Evolutionary conservation across 2,888 invertebrate species (phyloP).

Genomic region (Lycocerus yunnanus): DNA sequence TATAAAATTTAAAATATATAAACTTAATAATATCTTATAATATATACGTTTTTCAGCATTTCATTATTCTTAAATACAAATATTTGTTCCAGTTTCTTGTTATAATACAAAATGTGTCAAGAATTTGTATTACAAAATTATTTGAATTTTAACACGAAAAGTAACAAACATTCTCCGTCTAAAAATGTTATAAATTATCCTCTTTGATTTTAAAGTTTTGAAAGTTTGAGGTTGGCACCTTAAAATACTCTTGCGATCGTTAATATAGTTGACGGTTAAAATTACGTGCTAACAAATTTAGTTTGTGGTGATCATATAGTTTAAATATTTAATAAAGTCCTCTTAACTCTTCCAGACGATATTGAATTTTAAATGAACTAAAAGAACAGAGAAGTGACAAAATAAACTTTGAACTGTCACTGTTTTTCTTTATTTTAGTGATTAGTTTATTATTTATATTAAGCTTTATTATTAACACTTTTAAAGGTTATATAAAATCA

Average conservation of each 20-base stretch:
- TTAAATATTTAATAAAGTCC: neutral
- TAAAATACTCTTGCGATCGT: neutral
- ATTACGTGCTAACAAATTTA: neutral
- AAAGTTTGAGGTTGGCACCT: neutral
- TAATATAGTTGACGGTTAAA: neutral
- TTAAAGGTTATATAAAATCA: neutral
- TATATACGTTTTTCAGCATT: neutral
- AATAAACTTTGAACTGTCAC: neutral
- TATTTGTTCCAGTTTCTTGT: too few species aligned
- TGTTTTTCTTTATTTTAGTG: neutral
- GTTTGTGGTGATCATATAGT: neutral
- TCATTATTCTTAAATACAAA: neutral
- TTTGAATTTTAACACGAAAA: neutral
- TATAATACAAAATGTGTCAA: neutral
- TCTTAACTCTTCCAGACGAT: neutral
- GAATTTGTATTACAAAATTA: neutral
- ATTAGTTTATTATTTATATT: neutral
- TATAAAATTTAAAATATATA: neutral
- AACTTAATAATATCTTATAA: neutral
- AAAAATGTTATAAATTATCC: neutral
- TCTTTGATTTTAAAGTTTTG: neutral
- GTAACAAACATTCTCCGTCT: neutral
- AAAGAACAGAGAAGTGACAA: neutral
- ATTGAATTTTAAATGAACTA: neutral
- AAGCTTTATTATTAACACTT: neutral